phyloP scores from a whole-genome alignment of 2,888 invertebrate genomes.

The Rosalia funebris region DNA sequence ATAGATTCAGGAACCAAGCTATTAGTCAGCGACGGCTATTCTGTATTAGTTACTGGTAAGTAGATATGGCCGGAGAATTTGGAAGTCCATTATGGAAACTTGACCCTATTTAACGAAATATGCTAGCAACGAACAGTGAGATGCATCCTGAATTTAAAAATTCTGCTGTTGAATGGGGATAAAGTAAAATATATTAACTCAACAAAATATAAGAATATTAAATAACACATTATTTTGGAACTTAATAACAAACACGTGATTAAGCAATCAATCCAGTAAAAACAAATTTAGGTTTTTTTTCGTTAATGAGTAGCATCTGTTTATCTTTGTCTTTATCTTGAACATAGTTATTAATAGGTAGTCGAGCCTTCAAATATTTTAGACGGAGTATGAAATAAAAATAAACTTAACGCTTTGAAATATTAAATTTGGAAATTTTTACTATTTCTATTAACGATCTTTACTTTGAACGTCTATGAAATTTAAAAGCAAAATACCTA shows the following conservation, averaged over 20 bases:
- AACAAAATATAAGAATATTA: too few species aligned
- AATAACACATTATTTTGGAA: too few species aligned
- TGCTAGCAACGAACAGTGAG: neutral
- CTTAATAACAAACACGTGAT: too few species aligned
- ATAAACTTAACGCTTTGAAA: neutral
- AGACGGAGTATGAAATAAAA: neutral
- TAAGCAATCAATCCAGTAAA: neutral
- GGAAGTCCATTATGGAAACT: constrained; percentile 14
- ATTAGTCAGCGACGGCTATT: constrained; percentile 9
- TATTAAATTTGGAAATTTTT: neutral
- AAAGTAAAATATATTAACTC: too few species aligned
- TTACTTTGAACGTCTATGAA: too few species aligned
- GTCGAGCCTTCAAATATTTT: constrained; percentile 1
- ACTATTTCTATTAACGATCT: too few species aligned
- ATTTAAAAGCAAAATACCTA: too few species aligned
- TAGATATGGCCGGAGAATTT: constrained; percentile 3
- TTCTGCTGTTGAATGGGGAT: neutral
- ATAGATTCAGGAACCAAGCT: neutral
- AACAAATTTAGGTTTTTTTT: constrained; percentile 5
- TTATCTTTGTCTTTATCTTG: constrained; percentile 6
- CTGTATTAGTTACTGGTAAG: neutral
- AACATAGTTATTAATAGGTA: constrained; percentile 9
- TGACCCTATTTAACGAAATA: constrained; percentile 4
- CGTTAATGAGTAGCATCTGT: constrained; percentile 5
- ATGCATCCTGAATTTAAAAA: neutral